These are phyloP conservation scores for Microtus richardsoni DNA, from an alignment of 2,113 vertebrate genomes.

Conservation along the genomic window DNA sequence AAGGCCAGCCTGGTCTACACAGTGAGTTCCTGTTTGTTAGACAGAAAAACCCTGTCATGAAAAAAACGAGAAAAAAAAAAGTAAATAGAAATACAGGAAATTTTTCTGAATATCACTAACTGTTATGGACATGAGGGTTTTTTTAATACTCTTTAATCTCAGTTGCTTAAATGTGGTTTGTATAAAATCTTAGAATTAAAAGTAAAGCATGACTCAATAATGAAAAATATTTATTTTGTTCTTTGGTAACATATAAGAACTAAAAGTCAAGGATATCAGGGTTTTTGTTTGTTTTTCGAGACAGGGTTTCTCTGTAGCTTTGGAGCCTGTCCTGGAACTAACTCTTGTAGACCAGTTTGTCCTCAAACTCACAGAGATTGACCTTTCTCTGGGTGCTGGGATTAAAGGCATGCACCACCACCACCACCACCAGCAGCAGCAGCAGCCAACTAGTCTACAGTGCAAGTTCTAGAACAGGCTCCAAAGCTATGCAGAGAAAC, in stretches of 20 bases:
- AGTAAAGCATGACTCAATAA: background rate
- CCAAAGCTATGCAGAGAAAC: no score
- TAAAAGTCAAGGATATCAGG: constrained; percentile 4
- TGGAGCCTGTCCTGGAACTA: no score
- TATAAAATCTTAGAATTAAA: constrained; percentile 35
- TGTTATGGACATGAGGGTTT: background rate
- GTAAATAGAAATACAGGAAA: background rate
- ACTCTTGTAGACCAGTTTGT: no score
- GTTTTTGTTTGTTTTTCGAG: constrained; percentile 20
- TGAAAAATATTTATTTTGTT: constrained; percentile 13
- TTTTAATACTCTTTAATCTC: background rate
- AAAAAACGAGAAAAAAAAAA: background rate
- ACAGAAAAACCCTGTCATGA: background rate
- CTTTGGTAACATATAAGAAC: background rate
- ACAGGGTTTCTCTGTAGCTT: no score
- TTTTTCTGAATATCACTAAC: constrained; percentile 1
- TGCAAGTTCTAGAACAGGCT: no score
- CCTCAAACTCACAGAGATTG: no score
- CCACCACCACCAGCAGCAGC: no score
- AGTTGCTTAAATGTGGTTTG: background rate
- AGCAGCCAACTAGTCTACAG: no score
- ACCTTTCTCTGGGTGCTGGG: no score
- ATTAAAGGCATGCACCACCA: no score
- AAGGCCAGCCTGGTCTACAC: background rate
- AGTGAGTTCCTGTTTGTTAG: background rate